Evolutionary conservation across 2,888 invertebrate species (phyloP), one percentile per base, ranked within the genome.

Genomic region (Caenorhabditis drosophilae): DNA sequence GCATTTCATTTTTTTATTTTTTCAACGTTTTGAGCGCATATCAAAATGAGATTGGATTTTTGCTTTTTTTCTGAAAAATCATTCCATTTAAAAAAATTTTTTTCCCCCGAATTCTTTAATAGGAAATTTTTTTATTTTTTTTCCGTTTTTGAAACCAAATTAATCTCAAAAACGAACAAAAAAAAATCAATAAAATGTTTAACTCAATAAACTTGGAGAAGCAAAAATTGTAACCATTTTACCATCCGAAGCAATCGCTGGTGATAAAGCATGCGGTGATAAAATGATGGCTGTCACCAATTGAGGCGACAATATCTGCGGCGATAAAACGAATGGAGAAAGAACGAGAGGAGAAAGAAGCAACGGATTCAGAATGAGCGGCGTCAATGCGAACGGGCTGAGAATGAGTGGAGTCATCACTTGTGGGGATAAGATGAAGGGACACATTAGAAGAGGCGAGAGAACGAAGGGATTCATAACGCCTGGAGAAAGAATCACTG

Each of bases 371-470:
- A 67, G 54, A 15, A 72, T 67, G 7, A 72, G 40, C 0, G 67
- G 66, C 15, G 48, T 60, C 26, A 73, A 50, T 4, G 49, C 67
- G 38, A 74, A 55, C 2, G 77, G 78, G 2, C 68, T 58, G 4
- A 78, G 51, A 16, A 77, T 67, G 18, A 77, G 18, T 0, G 78
- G 77, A 2, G 61, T 58, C 61, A 76, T 64, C 6, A 60, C 73
- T 49, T 74, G 64, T 2, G 79, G 79, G 2, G 73, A 72, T 2
- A 78, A 47, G 34, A 78, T 64, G 41, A 70, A 61, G 7, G 78
- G 78, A 6, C 62, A 63, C 12, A 75, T 42, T 20, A 75, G 51
- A 2, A 73, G 38, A 1, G 73, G 72, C 4, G 64, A 66, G 11
- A 73, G 46, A 0, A 73, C 58, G 26, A 70, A 53, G 9, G 70